phyloP scores from a whole-genome alignment of 53 echinoderm and acorn worm genomes.

The Luidia sarsii region DNA sequence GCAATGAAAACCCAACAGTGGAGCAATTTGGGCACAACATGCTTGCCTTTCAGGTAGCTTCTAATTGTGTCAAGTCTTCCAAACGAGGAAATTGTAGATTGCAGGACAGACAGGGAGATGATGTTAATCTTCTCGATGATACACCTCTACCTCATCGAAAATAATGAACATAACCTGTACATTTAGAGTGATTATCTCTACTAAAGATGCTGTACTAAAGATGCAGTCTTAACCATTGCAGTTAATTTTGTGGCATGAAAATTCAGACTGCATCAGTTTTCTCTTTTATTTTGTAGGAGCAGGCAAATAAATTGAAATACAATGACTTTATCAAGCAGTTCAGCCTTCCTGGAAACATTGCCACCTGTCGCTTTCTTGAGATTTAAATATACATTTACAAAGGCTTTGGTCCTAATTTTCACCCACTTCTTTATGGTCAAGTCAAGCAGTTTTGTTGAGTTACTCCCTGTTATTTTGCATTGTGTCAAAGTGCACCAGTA shows the following conservation, averaged over 20 bases:
- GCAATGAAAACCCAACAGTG: constrained; percentile 16
- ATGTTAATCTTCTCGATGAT: not conserved
- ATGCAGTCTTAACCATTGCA: constrained; percentile 19
- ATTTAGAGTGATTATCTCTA: not conserved
- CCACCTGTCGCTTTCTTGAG: not conserved
- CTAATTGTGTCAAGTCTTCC: constrained; percentile 14
- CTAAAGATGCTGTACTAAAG: not conserved
- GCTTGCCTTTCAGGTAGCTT: constrained; percentile 17
- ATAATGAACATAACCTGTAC: not conserved
- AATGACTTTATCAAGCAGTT: not conserved
- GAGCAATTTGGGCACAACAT: constrained; percentile 26
- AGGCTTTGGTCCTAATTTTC: constrained; percentile 11
- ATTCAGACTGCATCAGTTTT: not conserved
- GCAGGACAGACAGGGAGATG: not conserved
- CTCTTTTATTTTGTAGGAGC: not conserved
- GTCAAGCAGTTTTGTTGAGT: not conserved
- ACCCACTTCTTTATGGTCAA: constrained; percentile 13
- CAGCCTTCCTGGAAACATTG: not conserved
- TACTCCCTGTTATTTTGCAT: constrained; percentile 2
- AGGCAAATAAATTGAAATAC: not conserved
- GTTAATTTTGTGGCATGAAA: not conserved
- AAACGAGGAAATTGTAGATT: not conserved
- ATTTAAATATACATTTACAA: constrained; percentile 26
- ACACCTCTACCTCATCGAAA: not conserved
- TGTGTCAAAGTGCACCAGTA: constrained; percentile 6